phyloP scores from a whole-genome alignment of 64 coral and sea anemone species.

The Porites lutea region DNA sequence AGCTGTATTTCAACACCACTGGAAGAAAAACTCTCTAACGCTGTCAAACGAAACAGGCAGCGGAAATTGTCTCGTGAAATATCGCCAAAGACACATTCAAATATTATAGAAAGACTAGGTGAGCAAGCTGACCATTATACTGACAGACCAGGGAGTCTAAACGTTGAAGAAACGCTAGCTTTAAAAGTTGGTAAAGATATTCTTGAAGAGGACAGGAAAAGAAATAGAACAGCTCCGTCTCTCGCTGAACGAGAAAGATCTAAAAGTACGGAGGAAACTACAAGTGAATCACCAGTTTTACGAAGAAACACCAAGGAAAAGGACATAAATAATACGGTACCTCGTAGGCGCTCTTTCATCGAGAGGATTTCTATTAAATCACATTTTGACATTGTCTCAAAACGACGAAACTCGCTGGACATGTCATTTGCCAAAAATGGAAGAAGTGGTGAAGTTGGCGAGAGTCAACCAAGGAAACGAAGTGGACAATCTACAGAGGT shows the following conservation, averaged over 20 bases:
- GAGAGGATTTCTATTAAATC: constrained; percentile 74
- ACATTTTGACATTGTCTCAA: constrained; percentile 56
- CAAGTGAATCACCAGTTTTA: constrained; percentile 37
- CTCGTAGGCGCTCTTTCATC: constrained; percentile 72
- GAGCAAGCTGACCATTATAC: constrained; percentile 3
- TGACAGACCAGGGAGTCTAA: background rate
- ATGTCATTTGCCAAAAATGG: background rate
- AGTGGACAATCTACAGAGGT: constrained; percentile 26
- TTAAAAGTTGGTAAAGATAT: constrained; percentile 32
- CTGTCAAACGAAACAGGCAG: constrained; percentile 31
- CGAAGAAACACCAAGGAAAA: constrained; percentile 45
- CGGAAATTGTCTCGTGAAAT: constrained; percentile 25
- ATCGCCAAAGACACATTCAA: constrained; percentile 14
- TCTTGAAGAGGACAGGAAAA: constrained; percentile 57
- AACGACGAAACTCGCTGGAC: constrained; percentile 55
- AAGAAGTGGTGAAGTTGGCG: background rate
- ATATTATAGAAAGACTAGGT: constrained; percentile 18
- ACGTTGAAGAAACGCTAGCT: background rate
- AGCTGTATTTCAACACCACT: constrained; percentile 33
- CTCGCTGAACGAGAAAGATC: constrained; percentile 54
- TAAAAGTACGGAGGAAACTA: constrained; percentile 18
- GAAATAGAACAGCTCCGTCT: constrained; percentile 41
- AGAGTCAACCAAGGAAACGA: background rate
- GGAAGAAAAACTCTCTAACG: constrained; percentile 43
- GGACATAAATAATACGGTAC: constrained; percentile 54